Percentiles rank a stretch among this genome's conserved stretches.
These are phyloP conservation scores for Ephydatia muelleri DNA, from an alignment of 37 sponge, comb jelly and placozoan genomes.

Conservation along the genomic window DNA sequence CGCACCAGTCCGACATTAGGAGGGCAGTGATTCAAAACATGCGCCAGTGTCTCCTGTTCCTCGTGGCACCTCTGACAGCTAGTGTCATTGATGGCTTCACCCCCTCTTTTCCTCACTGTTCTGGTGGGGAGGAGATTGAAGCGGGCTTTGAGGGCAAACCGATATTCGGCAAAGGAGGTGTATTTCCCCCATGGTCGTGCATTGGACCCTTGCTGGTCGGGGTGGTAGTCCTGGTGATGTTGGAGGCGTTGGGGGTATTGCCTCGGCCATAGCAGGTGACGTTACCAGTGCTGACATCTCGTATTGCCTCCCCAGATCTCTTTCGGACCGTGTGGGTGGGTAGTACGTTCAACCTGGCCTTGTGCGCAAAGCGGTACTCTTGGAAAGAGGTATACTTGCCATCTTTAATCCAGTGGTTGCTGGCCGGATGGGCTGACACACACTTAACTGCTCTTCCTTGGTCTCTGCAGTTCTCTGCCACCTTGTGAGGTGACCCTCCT, in stretches of 20 bases:
- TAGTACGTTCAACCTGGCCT: slow-evolving; percentile 30
- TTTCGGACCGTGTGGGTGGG: slow-evolving; percentile 21
- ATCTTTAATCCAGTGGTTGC: slow-evolving; percentile 33
- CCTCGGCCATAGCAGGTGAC: not conserved
- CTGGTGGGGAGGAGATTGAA: slow-evolving; percentile 26
- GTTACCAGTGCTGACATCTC: no score
- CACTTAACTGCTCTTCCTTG: not conserved
- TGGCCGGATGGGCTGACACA: slow-evolving; percentile 10
- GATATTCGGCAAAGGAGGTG: slow-evolving; percentile 3
- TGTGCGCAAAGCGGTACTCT: slow-evolving; percentile 31
- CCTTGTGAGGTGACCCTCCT: no score
- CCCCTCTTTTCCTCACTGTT: slow-evolving; percentile 11
- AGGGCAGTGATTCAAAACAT: slow-evolving; percentile 15
- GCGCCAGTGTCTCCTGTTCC: slow-evolving; percentile 11
- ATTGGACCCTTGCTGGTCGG: not conserved
- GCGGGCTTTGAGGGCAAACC: slow-evolving; percentile 23
- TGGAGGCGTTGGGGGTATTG: not conserved
- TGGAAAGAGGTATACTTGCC: slow-evolving; percentile 27
- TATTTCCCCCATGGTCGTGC: not conserved
- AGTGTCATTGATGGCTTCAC: not conserved
- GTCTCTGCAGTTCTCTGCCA: not conserved
- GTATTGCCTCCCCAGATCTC: not conserved
- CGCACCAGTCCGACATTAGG: not conserved
- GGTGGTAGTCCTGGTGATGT: not conserved
- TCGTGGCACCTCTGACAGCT: slow-evolving; percentile 6